Evolutionary conservation across 2,888 invertebrate genomes (phyloP), one percentile per base, ranked within the genome.

Genomic region (Cheilosia soror): DNA sequence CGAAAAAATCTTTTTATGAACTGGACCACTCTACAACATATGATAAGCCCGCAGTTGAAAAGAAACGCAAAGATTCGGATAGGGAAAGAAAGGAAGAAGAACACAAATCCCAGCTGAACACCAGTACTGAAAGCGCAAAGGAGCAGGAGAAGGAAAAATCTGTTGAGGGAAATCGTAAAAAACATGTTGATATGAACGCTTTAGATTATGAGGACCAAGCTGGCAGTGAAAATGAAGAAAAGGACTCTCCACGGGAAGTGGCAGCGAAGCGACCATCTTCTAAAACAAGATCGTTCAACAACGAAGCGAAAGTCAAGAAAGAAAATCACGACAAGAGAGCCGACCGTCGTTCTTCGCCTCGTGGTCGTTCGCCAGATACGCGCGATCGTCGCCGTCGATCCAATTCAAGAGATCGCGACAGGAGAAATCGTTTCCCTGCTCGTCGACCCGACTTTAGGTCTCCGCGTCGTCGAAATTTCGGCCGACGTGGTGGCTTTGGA

Each of bases 191-290:
- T 89, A 95, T 96, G 91, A 96, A 96, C 89, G 96, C 96, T 0
- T 89, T 96, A 83, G 96, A 96, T 89, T 96, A 96, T 88, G 96
- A 96, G 89, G 94, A 94, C 87, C 94, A 95, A 69, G 92, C 90
- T 6, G 91, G 93, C 5, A 91, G 91, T 3, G 94, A 94, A 47
- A 92, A 93, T 51, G 94, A 94, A 29, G 88, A 90, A 5, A 81
- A 68, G 4, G 71, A 62, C 5, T 80, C 81, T 2, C 57, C 81
- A n/a, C 71, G 68, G 1, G 72, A 33, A 1, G 51, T 62, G 7
- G 44, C 44, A 2, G 49, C 58, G 0, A 85, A 81, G 27, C 58
- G 76, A 40, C 53, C 85, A 2, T 49, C 65, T n/a, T 33, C 75
- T 0, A 80, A 69, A 44, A 15, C 37, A 31, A 66, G 77, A 29